These are phyloP conservation scores for Trichogramma pretiosum DNA, from an alignment of 1,140 invertebrate genomes.

Conservation along the genomic window DNA sequence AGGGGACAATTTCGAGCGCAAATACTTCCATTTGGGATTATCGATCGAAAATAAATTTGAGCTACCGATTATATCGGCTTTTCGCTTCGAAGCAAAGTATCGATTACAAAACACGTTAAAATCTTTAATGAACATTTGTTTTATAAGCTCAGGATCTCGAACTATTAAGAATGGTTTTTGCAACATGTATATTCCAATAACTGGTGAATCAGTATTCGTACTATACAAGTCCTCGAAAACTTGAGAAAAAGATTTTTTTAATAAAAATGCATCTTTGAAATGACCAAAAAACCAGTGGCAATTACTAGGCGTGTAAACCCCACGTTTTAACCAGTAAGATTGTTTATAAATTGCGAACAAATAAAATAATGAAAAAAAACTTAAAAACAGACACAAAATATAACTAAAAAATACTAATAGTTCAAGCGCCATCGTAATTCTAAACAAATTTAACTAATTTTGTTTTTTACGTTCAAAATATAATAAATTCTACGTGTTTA, in stretches of 20 bases:
- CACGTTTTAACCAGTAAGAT: constrained; percentile 31
- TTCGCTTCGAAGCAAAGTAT: constrained; percentile 38
- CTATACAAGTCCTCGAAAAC: constrained; percentile 35
- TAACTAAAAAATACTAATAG: background rate
- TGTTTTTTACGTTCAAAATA: no score
- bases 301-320: constrained; percentile 24
- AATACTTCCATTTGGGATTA: constrained; percentile 38
- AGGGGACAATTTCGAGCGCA: constrained; percentile 43
- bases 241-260: constrained; percentile 26
- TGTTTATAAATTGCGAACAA: constrained; percentile 25
- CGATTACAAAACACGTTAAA: constrained; percentile 43
- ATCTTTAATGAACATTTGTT: constrained; percentile 43
- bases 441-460: no score
- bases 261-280: constrained; percentile 26
- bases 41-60: constrained; percentile 33
- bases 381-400: background rate
- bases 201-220: constrained; percentile 14
- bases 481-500: no score
- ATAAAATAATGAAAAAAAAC: constrained; percentile 4
- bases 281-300: constrained; percentile 30
- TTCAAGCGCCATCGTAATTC: no score
- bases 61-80: constrained; percentile 37
- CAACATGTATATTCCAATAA: constrained; percentile 31
- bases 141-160: constrained; percentile 29
- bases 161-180: constrained; percentile 29